Base-by-base conservation (phyloP, 2,888 invertebrate species). In the Hemistola chrysoprasaria region DNA sequence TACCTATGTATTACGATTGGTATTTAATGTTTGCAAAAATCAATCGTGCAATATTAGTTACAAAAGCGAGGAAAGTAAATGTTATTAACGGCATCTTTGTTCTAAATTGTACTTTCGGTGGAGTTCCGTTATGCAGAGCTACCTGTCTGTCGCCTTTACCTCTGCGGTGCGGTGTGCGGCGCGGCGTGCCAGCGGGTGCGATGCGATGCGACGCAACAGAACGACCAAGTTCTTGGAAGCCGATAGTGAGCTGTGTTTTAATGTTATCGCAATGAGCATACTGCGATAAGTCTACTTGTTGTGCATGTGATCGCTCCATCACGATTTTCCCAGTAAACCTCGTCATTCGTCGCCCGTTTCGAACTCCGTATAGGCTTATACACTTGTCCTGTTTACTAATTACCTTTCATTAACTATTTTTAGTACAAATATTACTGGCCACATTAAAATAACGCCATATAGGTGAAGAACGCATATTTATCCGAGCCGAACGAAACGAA, bases 231-330 rank as follows among this genome's bases (percentile, higher is more conserved):
- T 88, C 86, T 80, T 53, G 71, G 88, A 86, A 87, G 78, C 71
- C 78, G 78, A 81, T 78, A 81, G 78, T 76, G 76, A 69, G 78
- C 74, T 72, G 80, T 81, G 76, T 82, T 82, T 78, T 78, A 83
- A 85, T 76, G 83, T 84, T 87, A 85, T 88, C 87, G 82, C 75
- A 74, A 70, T 71, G 79, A 83, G 21, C 34, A 77, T 71, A 74
- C 69, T 65, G 62, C 75, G 82, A 84, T 85, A 84, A 83, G 67
- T 79, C 69, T 71, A 78, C 74, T 80, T 74, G 73, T 71, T 74
- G 72, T 70, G 66, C 73, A 74, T 75, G 72, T 67, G 68, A 78
- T 72, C 75, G 65, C 62, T 67, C 57, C 60, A 60, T 57, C 59
- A 59, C 70, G 61, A 61, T 65, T 66, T 84, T 80, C 81, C 73